Evolutionary conservation across 2,797 vertebrate genomes (phyloP).

Genomic region (Phataginus tricuspis): DNA sequence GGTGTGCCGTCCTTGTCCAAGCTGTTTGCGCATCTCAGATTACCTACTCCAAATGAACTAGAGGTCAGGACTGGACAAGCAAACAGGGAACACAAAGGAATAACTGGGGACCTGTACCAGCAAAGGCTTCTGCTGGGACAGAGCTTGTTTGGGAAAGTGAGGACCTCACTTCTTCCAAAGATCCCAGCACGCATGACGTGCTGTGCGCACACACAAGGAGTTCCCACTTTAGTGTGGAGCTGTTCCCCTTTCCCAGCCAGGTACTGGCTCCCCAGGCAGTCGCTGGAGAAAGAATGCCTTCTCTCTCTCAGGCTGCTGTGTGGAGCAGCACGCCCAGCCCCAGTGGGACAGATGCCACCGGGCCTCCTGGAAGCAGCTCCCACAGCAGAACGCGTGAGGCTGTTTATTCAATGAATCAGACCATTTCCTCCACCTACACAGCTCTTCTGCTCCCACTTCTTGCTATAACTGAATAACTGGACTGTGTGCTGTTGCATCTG

Average conservation of each 20-base stretch:
- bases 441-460: neutral
- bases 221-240: neutral
- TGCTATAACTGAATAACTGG: neutral
- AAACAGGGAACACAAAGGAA: neutral
- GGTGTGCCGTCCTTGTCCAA: neutral
- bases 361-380: neutral
- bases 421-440: neutral
- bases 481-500: neutral
- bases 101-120: neutral
- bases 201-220: neutral
- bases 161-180: neutral
- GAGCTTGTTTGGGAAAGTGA: neutral
- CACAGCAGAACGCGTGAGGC: neutral
- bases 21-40: neutral
- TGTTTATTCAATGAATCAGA: neutral
- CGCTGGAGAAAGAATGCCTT: neutral
- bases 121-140: neutral
- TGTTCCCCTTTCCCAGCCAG: neutral
- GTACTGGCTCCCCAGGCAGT: neutral
- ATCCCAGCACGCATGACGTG: neutral
- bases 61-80: neutral
- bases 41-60: neutral
- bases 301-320: neutral
- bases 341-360: neutral
- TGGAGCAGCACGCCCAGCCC: neutral